These are phyloP conservation scores for Centropus bengalensis DNA, from an alignment of 2,113 vertebrate genomes.

Conservation along the genomic window DNA sequence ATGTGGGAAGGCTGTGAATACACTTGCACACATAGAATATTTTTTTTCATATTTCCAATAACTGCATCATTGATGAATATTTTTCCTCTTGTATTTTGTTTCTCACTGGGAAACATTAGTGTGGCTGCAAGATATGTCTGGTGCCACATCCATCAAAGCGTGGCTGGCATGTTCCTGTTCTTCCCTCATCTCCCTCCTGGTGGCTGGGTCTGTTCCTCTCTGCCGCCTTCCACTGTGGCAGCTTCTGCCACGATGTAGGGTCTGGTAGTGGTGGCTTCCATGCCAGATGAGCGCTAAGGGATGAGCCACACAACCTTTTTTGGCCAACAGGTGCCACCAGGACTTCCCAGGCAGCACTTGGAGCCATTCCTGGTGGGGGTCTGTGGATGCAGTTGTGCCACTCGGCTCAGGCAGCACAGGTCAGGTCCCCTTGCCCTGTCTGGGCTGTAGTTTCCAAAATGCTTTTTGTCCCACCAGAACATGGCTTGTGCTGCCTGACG, in stretches of 20 bases:
- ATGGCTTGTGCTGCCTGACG: background rate
- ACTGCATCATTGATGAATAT: background rate
- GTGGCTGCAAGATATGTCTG: background rate
- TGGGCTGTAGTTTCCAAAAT: background rate
- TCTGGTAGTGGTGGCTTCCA: too few relatives aligned
- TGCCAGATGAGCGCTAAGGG: background rate
- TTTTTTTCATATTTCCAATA: background rate
- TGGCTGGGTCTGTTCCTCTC: background rate
- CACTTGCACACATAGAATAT: background rate
- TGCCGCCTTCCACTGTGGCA: background rate
- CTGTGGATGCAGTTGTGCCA: rapidly evolving
- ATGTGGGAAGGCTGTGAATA: background rate
- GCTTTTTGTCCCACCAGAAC: background rate
- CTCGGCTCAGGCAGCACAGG: background rate
- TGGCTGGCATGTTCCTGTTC: background rate
- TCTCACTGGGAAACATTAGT: background rate
- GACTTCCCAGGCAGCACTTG: background rate
- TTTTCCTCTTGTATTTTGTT: background rate
- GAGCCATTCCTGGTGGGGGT: background rate
- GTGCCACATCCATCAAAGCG: background rate
- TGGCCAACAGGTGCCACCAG: background rate
- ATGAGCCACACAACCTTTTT: background rate
- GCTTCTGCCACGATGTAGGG: background rate
- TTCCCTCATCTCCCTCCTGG: background rate
- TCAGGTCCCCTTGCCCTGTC: background rate